Conservation (phyloP, 2,113 vertebrate species). For the Leptosomus discolor region DNA sequence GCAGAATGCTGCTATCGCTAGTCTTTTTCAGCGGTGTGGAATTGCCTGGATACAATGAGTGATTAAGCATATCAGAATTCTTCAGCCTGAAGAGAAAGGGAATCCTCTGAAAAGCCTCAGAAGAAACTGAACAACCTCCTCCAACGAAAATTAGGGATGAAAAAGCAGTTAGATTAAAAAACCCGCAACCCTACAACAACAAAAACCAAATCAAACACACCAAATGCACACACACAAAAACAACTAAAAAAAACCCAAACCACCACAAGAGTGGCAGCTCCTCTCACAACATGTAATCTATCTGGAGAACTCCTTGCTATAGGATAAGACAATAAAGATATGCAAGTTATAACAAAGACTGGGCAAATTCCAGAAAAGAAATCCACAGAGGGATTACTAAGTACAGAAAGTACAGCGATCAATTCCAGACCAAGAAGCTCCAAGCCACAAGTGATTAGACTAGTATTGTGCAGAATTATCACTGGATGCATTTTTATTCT, state of each 20-base stretch:
- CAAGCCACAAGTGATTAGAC: not conserved
- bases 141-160: not conserved
- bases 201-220: not conserved
- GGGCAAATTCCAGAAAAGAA: not conserved
- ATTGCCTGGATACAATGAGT: not conserved
- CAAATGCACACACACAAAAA: not conserved
- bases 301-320: not conserved
- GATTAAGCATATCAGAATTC: not conserved
- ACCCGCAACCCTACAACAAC: not conserved
- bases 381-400: not conserved
- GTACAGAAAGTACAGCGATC: not conserved
- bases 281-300: not conserved
- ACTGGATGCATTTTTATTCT: not conserved
- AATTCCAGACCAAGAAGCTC: not conserved
- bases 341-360: not conserved
- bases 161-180: not conserved
- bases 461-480: not conserved
- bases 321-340: not conserved
- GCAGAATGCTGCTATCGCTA: not conserved
- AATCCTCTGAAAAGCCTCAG: not conserved
- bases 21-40: not conserved
- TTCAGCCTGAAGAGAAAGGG: not conserved
- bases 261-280: not conserved
- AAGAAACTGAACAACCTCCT: not conserved
- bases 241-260: not conserved